Evolutionary conservation across 1,140 invertebrate genomes (phyloP), one percentile per base, ranked within the genome.

Genomic region (Harpegnathos saltator): DNA sequence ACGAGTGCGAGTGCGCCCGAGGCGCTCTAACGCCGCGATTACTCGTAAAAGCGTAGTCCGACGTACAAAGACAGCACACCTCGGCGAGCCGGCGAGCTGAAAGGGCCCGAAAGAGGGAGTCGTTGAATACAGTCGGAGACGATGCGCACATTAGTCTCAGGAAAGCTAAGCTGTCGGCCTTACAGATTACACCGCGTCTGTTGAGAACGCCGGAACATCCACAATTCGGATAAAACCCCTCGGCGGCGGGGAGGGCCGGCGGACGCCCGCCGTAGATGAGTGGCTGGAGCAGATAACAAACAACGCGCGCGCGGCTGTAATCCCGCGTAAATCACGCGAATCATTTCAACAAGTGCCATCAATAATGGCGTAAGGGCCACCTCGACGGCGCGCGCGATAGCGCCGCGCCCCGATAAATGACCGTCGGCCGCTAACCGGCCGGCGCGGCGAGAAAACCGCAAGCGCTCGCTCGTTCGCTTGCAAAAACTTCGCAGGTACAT

Each of bases 291-390:
- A 52, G 29, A 68, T 68, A 80, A 69, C 52, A 58, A 59, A 22
- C 65, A 58, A 44, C 38, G 22, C 44, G 19, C 38, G 22, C 44
- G 19, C 19, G 61, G 33, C 19, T 38, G 14, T 38, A 69, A 69
- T 69, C 22, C 75, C 29, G 17, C 15, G 59, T 80, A 69, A 80
- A 71, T 80, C 65, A 80, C 12, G 62, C 65, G 75, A 71, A 69
- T 80, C 58, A 80, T 80, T 80, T 80, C 71, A 69, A 80, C 75
- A 69, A 59, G 75, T 24, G 22, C 63, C 65, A 80, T 80, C 65
- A 80, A 80, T 80, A 80, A 80, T 52, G 29, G 17, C 29, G 62
- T 78, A 44, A 44, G 38, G 38, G n/a, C n/a, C n/a, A n/a, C n/a
- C n/a, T n/a, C 7, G 44, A 58, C 63, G 19, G n/a, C 17, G 63